These are phyloP conservation scores for Neolamprologus tretocephalus DNA, from an alignment of 2,113 vertebrate species.

Conservation along the genomic window DNA sequence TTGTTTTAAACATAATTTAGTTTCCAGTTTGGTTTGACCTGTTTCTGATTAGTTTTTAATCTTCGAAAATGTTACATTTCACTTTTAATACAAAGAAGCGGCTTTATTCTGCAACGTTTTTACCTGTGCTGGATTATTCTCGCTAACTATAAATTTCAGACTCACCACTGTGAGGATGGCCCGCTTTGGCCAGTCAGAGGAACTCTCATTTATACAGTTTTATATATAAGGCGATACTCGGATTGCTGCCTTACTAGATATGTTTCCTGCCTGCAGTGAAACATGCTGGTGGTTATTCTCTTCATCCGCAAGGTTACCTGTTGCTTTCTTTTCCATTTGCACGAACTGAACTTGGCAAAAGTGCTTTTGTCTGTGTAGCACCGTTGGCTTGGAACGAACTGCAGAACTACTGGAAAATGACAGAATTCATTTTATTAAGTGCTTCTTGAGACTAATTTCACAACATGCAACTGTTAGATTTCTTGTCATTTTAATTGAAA, in stretches of 20 bases:
- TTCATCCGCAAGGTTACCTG: not conserved
- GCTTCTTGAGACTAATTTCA: not conserved
- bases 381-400: not conserved
- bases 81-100: not conserved
- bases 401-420: not conserved
- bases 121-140: not conserved
- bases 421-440: not conserved
- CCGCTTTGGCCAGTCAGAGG: not conserved
- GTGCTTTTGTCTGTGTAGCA: not conserved
- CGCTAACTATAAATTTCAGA: not conserved
- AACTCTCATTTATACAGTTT: not conserved
- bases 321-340: not conserved
- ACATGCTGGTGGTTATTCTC: not conserved
- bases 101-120: not conserved
- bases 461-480: not conserved
- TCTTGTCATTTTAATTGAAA: not conserved
- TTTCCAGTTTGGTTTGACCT: accelerated
- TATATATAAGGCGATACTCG: accelerated
- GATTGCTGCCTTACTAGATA: not conserved
- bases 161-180: accelerated
- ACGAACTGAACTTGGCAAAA: accelerated
- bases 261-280: not conserved
- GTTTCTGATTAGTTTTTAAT: not conserved
- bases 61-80: accelerated
- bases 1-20: not conserved